Conservation (phyloP, 2,113 vertebrate species). For the Larimichthys crocea region DNA sequence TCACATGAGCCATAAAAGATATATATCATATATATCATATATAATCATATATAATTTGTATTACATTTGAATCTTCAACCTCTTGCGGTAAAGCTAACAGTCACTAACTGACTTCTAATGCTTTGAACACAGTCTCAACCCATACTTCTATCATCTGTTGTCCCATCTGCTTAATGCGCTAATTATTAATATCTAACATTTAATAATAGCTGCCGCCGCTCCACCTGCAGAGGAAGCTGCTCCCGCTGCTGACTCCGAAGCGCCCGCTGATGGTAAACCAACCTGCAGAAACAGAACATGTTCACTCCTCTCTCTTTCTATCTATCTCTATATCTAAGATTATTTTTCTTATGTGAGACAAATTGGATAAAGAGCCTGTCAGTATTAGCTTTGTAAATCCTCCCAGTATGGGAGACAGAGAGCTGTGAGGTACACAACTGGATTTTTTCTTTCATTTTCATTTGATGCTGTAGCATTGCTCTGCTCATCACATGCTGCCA, state of each 20-base stretch:
- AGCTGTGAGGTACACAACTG: conserved; percentile 23
- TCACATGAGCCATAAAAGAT: not conserved
- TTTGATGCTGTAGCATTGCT: conserved; percentile 36
- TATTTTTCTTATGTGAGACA: conserved; percentile 5
- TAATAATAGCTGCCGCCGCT: conserved; percentile 56
- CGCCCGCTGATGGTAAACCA: conserved; percentile 61
- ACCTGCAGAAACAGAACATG: conserved; percentile 25
- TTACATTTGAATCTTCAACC: not conserved
- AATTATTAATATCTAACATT: conserved; percentile 58
- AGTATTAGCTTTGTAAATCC: not conserved
- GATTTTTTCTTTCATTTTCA: conserved; percentile 4
- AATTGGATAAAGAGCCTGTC: not conserved
- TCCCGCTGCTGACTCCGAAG: conserved; percentile 51
- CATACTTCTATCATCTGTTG: not conserved
- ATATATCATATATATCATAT: too few species aligned
- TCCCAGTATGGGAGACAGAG: conserved; percentile 1
- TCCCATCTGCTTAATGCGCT: conserved; percentile 35
- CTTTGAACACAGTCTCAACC: not conserved
- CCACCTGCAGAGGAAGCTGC: conserved; percentile 46
- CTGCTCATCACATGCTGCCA: conserved; percentile 46
- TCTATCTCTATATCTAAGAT: not conserved
- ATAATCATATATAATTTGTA: not conserved
- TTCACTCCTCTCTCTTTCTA: conserved; percentile 11
- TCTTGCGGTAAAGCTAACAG: conserved; percentile 2
- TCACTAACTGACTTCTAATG: conserved; percentile 5